Evolutionary conservation across 92 coral and sea anemone genomes (phyloP).

Genomic region (Phenganax stokvisi): DNA sequence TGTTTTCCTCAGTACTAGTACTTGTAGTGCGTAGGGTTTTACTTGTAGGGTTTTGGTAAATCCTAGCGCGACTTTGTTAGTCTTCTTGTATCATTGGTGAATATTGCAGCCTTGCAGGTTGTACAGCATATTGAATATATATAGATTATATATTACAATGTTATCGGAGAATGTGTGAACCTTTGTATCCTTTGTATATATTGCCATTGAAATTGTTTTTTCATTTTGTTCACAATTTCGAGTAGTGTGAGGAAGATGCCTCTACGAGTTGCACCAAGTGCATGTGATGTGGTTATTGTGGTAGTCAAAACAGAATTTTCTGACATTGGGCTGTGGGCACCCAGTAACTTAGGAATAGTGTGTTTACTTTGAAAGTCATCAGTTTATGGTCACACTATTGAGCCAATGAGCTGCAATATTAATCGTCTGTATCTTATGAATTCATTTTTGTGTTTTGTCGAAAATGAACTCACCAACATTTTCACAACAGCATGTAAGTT

Average conservation of each 20-base stretch:
- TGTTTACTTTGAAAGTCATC: background rate
- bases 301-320: slow-evolving; percentile 10
- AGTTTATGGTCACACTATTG: background rate
- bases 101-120: too few species aligned
- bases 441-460: background rate
- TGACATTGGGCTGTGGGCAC: background rate
- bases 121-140: too few species aligned
- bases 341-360: background rate
- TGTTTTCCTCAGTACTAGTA: background rate
- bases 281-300: background rate
- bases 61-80: background rate
- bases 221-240: background rate
- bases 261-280: background rate
- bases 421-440: background rate
- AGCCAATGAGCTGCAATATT: background rate
- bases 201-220: background rate
- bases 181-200: background rate
- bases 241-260: background rate
- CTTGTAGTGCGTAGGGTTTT: background rate
- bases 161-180: background rate
- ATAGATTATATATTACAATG: too few species aligned
- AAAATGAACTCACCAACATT: background rate
- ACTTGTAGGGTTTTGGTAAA: background rate
- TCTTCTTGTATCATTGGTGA: too few species aligned
- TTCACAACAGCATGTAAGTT: background rate